Evolutionary conservation across 64 coral and sea anemone species (phyloP), one percentile per base, ranked within the genome.

Genomic region (Montipora foliosa): DNA sequence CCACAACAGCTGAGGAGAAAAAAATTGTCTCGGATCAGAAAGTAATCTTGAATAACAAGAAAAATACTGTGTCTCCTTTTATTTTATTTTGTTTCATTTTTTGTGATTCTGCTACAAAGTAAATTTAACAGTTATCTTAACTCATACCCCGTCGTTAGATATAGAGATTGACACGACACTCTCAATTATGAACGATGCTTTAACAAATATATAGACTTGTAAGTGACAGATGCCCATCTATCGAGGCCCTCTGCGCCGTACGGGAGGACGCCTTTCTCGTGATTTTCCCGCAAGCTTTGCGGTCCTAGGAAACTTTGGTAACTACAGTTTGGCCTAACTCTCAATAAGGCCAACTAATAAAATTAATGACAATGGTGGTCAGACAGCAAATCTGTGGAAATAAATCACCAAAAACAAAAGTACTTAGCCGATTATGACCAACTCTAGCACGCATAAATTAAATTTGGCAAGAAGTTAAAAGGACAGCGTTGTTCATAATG

Each of bases 1-100:
- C 82, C 16, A 72, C 66, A 5, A 86, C 66, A 71, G 82, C 82
- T 86, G 82, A 16, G 19, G 60, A 70, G 14, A 10, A 47, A 20
- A 67, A 68, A 46, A 67, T 19, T 16, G 14, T 49, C 7, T 19
- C 8, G 19, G 44, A 17, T 78, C 25, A 12, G 37, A 14, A 77
- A 44, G 37, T 37, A 37, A 37, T 0, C 37, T 37, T 37, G 37
- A 37, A 37, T 37, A 47, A 47, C 8, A 46, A 15, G 74, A n/a
- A 74, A 74, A 79, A 50, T 79, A 37, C 37, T 37, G 37, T 37
- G 37, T 37, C 37, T 37, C 37, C 37, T 37, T 37, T 8, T 17
- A 8, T 6, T 19, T 16, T 55, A 22, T 21, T 1, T 21, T 55
- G 10, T 55, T 55, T 55, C 4, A 55, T 37, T 37, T 37, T 37